These are phyloP conservation scores for Cyprinus carpio DNA, from an alignment of 2,113 vertebrate species.

Conservation along the genomic window DNA sequence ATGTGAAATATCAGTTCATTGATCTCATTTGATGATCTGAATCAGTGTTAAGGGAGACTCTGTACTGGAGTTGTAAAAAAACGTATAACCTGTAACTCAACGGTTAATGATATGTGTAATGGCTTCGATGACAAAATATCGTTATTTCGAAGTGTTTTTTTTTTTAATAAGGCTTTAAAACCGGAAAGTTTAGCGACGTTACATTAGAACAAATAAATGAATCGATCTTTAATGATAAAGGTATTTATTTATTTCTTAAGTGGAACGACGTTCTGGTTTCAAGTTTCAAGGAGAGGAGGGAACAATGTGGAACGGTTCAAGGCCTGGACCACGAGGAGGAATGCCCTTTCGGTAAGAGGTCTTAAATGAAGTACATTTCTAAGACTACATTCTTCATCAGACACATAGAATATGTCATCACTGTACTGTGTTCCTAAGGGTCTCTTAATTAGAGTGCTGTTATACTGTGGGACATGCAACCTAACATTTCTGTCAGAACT, in stretches of 20 bases:
- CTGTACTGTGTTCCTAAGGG: background rate
- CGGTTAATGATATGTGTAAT: background rate
- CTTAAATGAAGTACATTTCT: background rate
- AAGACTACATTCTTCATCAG: background rate
- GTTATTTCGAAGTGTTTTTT: background rate
- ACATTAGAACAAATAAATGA: background rate
- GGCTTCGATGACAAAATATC: background rate
- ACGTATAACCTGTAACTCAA: background rate
- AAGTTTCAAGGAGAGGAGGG: constrained; percentile 28
- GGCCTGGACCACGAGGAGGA: constrained; percentile 84
- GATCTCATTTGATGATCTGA: too few relatives aligned
- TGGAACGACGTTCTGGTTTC: background rate
- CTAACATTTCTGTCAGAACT: background rate
- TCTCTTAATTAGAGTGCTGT: background rate
- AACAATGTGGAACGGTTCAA: constrained; percentile 92
- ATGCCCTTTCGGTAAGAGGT: constrained; percentile 86
- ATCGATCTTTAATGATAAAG: background rate
- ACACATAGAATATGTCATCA: background rate
- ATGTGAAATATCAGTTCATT: background rate
- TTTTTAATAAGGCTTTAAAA: background rate
- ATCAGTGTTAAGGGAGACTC: too few relatives aligned
- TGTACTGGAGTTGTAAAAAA: too few relatives aligned
- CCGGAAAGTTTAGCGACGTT: background rate
- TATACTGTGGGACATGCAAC: background rate
- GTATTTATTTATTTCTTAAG: constrained; percentile 23